Conservation (phyloP, 2,113 vertebrate species). For the Macheiramphus alcinus region DNA sequence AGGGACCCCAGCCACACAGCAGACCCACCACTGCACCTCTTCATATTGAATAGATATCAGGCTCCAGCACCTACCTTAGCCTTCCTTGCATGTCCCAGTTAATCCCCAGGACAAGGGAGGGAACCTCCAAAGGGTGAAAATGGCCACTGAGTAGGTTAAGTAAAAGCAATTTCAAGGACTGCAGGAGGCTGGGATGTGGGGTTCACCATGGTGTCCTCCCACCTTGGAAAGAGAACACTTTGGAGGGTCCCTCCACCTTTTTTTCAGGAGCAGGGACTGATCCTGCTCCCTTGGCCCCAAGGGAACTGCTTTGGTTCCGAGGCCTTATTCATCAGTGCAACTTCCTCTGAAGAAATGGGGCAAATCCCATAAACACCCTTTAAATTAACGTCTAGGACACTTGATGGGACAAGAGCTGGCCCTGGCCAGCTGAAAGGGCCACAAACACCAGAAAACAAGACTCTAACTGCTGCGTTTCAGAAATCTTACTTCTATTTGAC, state of each 20-base stretch:
- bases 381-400: neutral
- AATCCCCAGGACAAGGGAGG: neutral
- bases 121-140: neutral
- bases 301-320: neutral
- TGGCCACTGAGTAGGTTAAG: neutral
- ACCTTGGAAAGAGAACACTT: neutral
- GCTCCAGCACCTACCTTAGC: neutral
- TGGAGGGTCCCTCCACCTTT: neutral
- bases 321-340: neutral
- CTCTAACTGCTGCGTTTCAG: neutral
- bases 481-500: neutral
- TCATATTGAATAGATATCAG: neutral
- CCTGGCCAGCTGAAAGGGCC: neutral
- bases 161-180: neutral
- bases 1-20: neutral
- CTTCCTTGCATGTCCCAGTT: neutral
- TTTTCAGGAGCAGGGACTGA: neutral
- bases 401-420: neutral
- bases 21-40: neutral
- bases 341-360: neutral
- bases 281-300: neutral
- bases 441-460: neutral
- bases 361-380: neutral
- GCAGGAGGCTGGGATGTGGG: neutral
- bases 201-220: neutral